Conservation (phyloP, 2,113 vertebrate genomes). For the Carassius auratus region DNA sequence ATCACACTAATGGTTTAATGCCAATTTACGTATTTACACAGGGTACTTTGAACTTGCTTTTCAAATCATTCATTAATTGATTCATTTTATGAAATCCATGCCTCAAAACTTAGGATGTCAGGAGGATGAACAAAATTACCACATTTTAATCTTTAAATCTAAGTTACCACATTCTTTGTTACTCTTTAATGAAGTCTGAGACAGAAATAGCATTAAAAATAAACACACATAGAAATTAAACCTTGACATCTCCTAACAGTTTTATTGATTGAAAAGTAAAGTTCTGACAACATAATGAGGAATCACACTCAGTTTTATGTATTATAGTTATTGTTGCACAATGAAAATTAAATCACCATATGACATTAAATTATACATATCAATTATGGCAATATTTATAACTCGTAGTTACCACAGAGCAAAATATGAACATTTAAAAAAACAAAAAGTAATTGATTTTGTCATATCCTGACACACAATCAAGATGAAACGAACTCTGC, state of each 20-base stretch:
- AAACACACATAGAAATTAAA: neutral
- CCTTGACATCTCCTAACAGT: slow-evolving; percentile 52
- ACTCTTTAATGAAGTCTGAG: neutral
- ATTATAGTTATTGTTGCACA: slow-evolving; percentile 67
- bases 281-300: slow-evolving; percentile 70
- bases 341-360: slow-evolving; percentile 65
- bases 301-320: slow-evolving; percentile 71
- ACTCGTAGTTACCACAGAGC: slow-evolving; percentile 56
- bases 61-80: neutral
- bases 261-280: slow-evolving; percentile 77
- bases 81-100: neutral
- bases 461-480: slow-evolving; percentile 16
- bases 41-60: slow-evolving; percentile 62
- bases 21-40: too few relatives aligned
- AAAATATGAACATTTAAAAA: slow-evolving; percentile 59
- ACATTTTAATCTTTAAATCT: neutral
- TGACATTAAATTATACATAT: slow-evolving; percentile 61
- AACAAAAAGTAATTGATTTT: slow-evolving; percentile 49
- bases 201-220: neutral
- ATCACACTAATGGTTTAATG: too few relatives aligned
- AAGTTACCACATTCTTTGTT: too few relatives aligned
- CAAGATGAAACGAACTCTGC: neutral
- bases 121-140: neutral
- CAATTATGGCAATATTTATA: slow-evolving; percentile 57
- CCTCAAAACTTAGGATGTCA: neutral